Conservation (phyloP, 2,888 invertebrate species). For the Nycteola revayana region DNA sequence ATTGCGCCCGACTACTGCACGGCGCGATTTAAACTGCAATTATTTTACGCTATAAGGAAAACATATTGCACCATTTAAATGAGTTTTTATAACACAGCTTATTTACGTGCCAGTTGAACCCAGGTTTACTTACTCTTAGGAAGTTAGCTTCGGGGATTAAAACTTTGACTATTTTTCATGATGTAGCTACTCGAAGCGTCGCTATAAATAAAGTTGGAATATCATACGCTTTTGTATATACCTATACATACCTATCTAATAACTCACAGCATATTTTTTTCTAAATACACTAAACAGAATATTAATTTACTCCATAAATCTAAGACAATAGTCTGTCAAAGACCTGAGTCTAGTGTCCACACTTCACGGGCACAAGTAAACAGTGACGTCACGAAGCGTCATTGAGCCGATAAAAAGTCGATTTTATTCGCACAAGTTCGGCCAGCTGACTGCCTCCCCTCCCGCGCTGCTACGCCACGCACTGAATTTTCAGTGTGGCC, state of each 20-base stretch:
- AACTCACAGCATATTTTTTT: background rate
- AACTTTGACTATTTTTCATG: no score
- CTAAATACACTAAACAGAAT: background rate
- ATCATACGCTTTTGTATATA: background rate
- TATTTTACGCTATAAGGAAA: constrained; percentile 71
- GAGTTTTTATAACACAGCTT: constrained; percentile 48
- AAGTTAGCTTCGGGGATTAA: no score
- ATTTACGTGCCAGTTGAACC: constrained; percentile 28
- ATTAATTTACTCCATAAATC: constrained; percentile 12
- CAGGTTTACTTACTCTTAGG: constrained; percentile 4
- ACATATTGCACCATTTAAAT: constrained; percentile 69
- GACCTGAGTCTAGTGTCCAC: constrained; percentile 50
- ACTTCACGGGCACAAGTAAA: constrained; percentile 66
- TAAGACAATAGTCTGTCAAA: constrained; percentile 46
- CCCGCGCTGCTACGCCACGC: constrained; percentile 53
- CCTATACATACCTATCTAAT: background rate
- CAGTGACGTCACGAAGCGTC: constrained; percentile 81
- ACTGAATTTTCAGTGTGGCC: constrained; percentile 68
- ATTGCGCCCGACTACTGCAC: constrained; percentile 73
- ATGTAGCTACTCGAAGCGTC: background rate
- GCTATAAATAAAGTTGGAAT: no score
- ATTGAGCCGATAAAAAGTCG: constrained; percentile 80
- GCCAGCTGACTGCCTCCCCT: constrained; percentile 77
- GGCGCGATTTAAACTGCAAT: constrained; percentile 79
- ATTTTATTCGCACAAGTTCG: constrained; percentile 81